Base-by-base conservation (phyloP, 2,113 vertebrate genomes). In the Stomatorhinus ivindoensis region DNA sequence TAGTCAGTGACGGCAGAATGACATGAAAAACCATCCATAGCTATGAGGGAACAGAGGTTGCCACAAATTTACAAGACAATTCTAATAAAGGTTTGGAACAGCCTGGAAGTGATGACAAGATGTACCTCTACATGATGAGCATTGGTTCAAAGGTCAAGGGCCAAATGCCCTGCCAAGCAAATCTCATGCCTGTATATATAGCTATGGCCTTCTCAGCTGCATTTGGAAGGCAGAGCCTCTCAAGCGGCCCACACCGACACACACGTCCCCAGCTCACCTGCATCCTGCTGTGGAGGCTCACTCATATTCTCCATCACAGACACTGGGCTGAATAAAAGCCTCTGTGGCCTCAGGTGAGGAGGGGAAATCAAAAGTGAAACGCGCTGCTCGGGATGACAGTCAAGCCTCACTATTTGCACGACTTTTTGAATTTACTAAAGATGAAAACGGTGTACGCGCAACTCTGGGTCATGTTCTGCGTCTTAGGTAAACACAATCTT, bases 341-440 rank as follows among this genome's bases (percentile, higher is more conserved):
- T n/a, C 51, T 0, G 61, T 10, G 53, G 35, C 88, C 73, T 82
- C 21, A 83, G 88, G 73, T 82, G 73, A 83, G 46, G 73, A 83
- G 46, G 31, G 9, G 21, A 84, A 85, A 84, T 89, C 80, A 84
- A 89, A 85, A 89, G 80, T 47, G 76, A 85, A 89, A 47, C 39
- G 4, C 10, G 42, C 39, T 17, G 10, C 69, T 35, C 17, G 31
- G 10, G 19, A 10, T 19, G 50, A 10, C 55, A 46, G 87, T 44
- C 35, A 1, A n/a, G 31, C 19, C 17, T 42, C 24, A 39, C 4
- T 15, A 44, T 46, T 44, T 44, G 53, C 55, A 46, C 8, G 17
- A 24, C 55, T 61, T 61, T 65, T 24, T 35, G 17, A 24, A 42
- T 35, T 13, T 17, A 27, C 42, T 19, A 17, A 51, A 46, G 85